Evolutionary conservation across 2,888 invertebrate genomes (phyloP).

Genomic region (Gnatocerus cornutus): DNA sequence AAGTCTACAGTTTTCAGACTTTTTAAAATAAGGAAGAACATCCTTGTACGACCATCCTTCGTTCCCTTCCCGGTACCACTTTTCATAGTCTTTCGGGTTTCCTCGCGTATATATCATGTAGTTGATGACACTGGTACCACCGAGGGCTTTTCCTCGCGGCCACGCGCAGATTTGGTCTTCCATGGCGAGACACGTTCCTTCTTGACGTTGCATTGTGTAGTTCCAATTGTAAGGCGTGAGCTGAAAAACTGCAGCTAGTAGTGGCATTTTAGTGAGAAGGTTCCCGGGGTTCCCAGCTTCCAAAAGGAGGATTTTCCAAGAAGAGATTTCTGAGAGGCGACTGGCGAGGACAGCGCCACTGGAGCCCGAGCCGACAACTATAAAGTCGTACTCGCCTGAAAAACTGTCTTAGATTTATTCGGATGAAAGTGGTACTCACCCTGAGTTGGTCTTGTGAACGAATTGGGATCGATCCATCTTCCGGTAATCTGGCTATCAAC

Average conservation of each 20-base stretch:
- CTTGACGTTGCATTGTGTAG: conserved; percentile 67
- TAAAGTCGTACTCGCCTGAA: conserved; percentile 68
- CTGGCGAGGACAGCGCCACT: conserved; percentile 73
- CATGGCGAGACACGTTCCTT: conserved; percentile 47
- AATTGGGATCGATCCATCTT: too few relatives aligned
- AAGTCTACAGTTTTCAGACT: conserved; percentile 74
- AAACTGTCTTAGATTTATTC: background rate
- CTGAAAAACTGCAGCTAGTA: conserved; percentile 68
- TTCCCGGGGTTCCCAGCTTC: conserved; percentile 64
- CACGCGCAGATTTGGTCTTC: conserved; percentile 62
- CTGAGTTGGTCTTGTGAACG: too few relatives aligned
- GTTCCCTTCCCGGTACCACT: conserved; percentile 72
- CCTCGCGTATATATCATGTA: conserved; percentile 76
- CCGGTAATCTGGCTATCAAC: too few relatives aligned
- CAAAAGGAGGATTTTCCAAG: conserved; percentile 65
- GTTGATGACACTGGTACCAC: conserved; percentile 70
- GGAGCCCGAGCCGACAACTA: conserved; percentile 72
- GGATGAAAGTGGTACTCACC: too few relatives aligned
- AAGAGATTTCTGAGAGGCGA: conserved; percentile 70
- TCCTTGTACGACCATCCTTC: conserved; percentile 75
- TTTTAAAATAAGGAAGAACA: conserved; percentile 75
- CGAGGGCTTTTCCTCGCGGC: conserved; percentile 75
- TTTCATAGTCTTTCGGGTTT: conserved; percentile 79
- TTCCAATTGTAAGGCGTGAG: conserved; percentile 69
- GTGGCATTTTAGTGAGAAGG: conserved; percentile 66